Percentiles rank a stretch among this genome's conserved stretches.
These are phyloP conservation scores for Ceratoteleas bidentatus DNA, from an alignment of 1,140 invertebrate genomes.

Conservation along the genomic window DNA sequence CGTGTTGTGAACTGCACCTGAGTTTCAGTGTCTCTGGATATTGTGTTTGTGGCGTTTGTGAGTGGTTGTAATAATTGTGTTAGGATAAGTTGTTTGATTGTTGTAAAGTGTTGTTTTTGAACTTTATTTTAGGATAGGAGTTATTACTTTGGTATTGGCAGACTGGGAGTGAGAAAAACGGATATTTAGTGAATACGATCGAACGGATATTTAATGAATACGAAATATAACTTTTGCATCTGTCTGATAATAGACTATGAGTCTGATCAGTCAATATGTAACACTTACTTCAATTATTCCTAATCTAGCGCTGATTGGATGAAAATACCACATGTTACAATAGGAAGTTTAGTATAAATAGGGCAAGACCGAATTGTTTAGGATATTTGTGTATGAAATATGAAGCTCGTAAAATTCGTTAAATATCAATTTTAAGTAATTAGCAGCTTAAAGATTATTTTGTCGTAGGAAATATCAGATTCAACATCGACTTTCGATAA, in stretches of 20 bases:
- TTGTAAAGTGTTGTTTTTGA: background rate
- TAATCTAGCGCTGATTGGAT: constrained; percentile 1
- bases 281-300: constrained; percentile 19
- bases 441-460: background rate
- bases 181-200: no score
- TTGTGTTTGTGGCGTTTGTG: background rate
- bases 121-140: no score
- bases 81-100: background rate
- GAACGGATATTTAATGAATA: no score
- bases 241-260: no score
- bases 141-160: no score
- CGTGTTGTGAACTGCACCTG: background rate
- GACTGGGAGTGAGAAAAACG: no score
- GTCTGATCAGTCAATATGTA: constrained; percentile 6
- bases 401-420: no score
- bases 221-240: no score
- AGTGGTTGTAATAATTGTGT: background rate
- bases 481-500: background rate
- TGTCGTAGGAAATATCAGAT: background rate
- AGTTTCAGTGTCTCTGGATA: background rate
- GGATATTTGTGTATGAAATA: no score
- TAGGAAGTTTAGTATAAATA: background rate
- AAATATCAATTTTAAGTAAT: no score
- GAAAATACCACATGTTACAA: background rate
- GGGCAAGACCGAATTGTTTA: background rate